Conservation (phyloP, 2,888 invertebrate species). For the Agriotes lineatus region DNA sequence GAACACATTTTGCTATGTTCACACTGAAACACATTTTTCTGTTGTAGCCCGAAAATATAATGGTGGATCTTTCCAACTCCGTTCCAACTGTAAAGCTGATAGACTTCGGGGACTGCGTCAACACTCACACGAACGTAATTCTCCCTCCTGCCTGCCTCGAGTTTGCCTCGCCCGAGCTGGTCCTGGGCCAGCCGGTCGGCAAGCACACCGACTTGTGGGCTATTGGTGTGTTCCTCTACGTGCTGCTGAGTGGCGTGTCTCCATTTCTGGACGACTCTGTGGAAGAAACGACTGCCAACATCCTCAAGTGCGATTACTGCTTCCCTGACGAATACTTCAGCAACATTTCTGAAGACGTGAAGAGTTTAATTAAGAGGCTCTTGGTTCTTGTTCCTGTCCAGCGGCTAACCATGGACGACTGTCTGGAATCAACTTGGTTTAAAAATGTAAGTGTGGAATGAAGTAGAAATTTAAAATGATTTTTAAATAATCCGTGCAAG, state of each 20-base stretch:
- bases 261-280: slow-evolving; percentile 87
- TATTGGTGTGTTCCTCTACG: slow-evolving; percentile 83
- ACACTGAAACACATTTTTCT: slow-evolving; percentile 9
- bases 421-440: slow-evolving; percentile 67
- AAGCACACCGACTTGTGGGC: slow-evolving; percentile 86
- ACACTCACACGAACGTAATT: slow-evolving; percentile 76
- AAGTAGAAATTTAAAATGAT: no score
- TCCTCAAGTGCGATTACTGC: slow-evolving; percentile 84
- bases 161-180: slow-evolving; percentile 86
- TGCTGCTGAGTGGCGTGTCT: slow-evolving; percentile 83
- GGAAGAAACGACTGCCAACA: slow-evolving; percentile 87
- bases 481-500: no score
- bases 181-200: slow-evolving; percentile 80
- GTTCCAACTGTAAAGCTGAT: slow-evolving; percentile 78
- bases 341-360: slow-evolving; percentile 76
- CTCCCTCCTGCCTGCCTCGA: slow-evolving; percentile 84
- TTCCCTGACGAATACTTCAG: slow-evolving; percentile 85
- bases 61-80: slow-evolving; percentile 75
- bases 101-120: slow-evolving; percentile 84
- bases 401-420: slow-evolving; percentile 66
- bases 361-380: slow-evolving; percentile 75
- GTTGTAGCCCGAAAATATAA: slow-evolving; percentile 82
- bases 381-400: slow-evolving; percentile 71
- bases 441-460: slow-evolving; percentile 61
- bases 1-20: no score